Base-by-base conservation (phyloP, 2,113 vertebrate species). In the Scalopus aquaticus region DNA sequence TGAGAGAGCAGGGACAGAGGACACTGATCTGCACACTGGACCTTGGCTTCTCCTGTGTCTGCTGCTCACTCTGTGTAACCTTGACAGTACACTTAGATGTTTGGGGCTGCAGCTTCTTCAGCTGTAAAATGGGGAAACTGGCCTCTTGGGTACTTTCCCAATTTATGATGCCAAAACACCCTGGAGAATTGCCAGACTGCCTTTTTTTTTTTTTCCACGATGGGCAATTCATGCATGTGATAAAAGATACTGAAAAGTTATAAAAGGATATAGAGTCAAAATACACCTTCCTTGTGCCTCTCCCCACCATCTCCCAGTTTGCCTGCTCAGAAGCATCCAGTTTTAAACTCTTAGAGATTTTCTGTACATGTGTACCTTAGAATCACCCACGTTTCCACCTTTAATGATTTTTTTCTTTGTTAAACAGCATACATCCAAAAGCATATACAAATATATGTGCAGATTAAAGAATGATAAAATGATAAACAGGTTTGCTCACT, bases 111-210 rank as follows among this genome's bases (percentile, higher is more conserved):
- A 3, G 82, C 39, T 76, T 67, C 70, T 37, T 94, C 37, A 83
- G 39, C 83, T 93, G 28, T 83, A 35, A 91, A 89, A 95, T 87
- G 83, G 87, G 80, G 95, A 91, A 84, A 92, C 80, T 73, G 64
- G 86, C 32, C 49, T 16, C 67, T 60, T 46, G 60, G 94, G 82
- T 88, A 62, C 95, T 93, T 96, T 97, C 89, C 86, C 5, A 49
- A 60, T 70, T n/a, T 91, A 0, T 56, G 87, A 90, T 69, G 93
- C 67, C 49, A 83, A 91, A 94, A 93, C 76, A 39, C 76, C 65
- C 91, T 93, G 90, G 86, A 87, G 88, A 83, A 49, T 77, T 93
- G 93, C 86, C 86, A 95, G 78, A 26, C 35, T 17, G 10, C 17
- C 6, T 51, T 73, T 46, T 54, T n/a, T 32, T 60, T 42, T 51